Evolutionary conservation across 2,113 vertebrate species (phyloP).

Genomic region (Oostethus manadensis): DNA sequence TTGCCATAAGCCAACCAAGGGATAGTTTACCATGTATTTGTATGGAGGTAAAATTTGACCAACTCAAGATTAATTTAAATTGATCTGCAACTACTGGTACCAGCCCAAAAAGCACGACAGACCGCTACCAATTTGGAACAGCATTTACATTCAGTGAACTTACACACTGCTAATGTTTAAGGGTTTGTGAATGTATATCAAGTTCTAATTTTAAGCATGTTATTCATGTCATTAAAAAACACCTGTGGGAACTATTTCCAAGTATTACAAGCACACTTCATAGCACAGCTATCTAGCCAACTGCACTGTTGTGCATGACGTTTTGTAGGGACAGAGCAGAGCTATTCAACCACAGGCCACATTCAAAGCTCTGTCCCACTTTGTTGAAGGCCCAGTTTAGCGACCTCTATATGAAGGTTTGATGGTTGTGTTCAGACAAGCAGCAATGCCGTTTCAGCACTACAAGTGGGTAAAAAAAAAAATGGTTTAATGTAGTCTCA

Average conservation of each 20-base stretch:
- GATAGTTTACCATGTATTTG: not conserved
- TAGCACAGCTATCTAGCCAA: not conserved
- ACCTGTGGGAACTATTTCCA: not conserved
- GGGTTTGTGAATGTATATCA: no score
- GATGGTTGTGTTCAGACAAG: conserved; percentile 17
- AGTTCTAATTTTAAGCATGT: no score
- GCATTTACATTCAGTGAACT: no score
- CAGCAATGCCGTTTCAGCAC: conserved; percentile 8
- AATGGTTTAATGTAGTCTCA: conserved; percentile 3
- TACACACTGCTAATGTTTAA: no score
- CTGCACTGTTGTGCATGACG: conserved; percentile 9
- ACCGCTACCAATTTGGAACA: no score
- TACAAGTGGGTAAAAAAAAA: conserved; percentile 35
- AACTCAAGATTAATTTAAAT: no score
- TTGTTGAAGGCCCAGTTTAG: conserved; percentile 40
- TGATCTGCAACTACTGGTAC: no score
- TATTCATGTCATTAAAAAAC: no score
- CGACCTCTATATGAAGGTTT: conserved; percentile 32
- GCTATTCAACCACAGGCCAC: conserved; percentile 29
- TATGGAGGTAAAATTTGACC: no score
- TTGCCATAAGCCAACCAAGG: not conserved
- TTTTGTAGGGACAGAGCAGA: conserved; percentile 4
- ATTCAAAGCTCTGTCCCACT: conserved; percentile 50
- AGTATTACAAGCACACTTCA: not conserved
- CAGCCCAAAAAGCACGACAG: no score